Base-by-base conservation (phyloP, 2,797 vertebrate species). In the Mormyrus hasselquistii region DNA sequence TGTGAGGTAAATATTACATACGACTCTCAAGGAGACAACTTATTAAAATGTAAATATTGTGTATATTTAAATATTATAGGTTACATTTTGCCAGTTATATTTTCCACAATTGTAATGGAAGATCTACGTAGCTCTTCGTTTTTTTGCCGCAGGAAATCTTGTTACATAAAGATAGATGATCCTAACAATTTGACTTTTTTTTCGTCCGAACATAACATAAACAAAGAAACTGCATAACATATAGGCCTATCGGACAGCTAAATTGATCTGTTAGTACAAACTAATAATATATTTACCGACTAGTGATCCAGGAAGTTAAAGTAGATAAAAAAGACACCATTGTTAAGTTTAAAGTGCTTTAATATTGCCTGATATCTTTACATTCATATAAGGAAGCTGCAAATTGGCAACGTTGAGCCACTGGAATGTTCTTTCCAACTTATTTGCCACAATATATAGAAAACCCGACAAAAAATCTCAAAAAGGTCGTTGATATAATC, bases 341-440 rank as follows among this genome's bases (percentile, higher is more conserved):
- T 50, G 59, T 69, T 69, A 16, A 87, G 50, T 88, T 90, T 88
- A 89, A 90, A 89, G 89, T 90, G 90, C 90, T 90, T 90, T 90
- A 89, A 89, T 90, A 73, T 90, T 90, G 87, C 87, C 82, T 59
- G 87, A 86, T 79, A 88, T 87, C 49, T 89, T 89, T 79, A 89
- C 90, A 90, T 90, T 89, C 59, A 76, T 79, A 89, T 38, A 90
- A 53, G 65, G 79, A 89, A 85, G 86, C 34, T 89, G 44, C 76
- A 83, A 86, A 50, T 76, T 25, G 69, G 47, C 79, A 62, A 41
- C 62, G 19, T 19, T 76, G 53, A 87, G 79, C 53, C 8, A 87
- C 22, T 57, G 57, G 16, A n/a, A 87, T 89, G 49, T 50, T 86
- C 22, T 87, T 88, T 73, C 6, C 55, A 86, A 34, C 6, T 50